Evolutionary conservation across 2,888 invertebrate species (phyloP), one percentile per base, ranked within the genome.

Genomic region (Microdon myrmicae): DNA sequence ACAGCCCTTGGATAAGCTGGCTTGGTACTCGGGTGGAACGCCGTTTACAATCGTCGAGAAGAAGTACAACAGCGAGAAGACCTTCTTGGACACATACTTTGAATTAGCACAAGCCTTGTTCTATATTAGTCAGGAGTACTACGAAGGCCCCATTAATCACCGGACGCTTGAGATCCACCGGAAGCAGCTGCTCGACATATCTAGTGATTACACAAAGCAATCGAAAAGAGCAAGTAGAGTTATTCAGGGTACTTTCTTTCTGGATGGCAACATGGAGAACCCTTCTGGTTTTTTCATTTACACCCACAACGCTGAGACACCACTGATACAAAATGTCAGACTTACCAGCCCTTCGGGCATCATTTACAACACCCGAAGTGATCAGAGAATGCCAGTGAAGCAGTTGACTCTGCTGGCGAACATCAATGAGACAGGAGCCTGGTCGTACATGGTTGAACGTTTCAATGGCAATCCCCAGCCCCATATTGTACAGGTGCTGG

Each of bases 401-500:
- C 80, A 84, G 69, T 78, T 84, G 39, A 81, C 81, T 2, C 67
- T 84, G 2, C 75, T 79, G 7, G 81, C 83, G 0, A 81, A 80
- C 43, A 81, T 84, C 8, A 83, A 82, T 38, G 83, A 84, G 79
- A 81, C 82, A 26, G 86, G 86, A 8, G 82, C 83, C 1, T 86
- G 86, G 86, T 82, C 83, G 1, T 85, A 85, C 71, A 82, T 80
- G 13, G 82, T 86, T 19, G 84, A 85, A 69, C 80, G 84, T 2
- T 81, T 82, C 51, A 75, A 81, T 19, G 85, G 85, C 7, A 84
- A 82, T 68, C 85, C 85, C 0, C 84, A 85, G 70, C 83, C 85
- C 0, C 85, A 86, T 72, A 84, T 82, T 70, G 81, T 86, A 1
- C 85, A 86, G 77, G 84, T 86, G 1, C 80, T 83, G 69, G 85